Conservation (phyloP, 2,797 vertebrate genomes). For the Tapera naevia region DNA sequence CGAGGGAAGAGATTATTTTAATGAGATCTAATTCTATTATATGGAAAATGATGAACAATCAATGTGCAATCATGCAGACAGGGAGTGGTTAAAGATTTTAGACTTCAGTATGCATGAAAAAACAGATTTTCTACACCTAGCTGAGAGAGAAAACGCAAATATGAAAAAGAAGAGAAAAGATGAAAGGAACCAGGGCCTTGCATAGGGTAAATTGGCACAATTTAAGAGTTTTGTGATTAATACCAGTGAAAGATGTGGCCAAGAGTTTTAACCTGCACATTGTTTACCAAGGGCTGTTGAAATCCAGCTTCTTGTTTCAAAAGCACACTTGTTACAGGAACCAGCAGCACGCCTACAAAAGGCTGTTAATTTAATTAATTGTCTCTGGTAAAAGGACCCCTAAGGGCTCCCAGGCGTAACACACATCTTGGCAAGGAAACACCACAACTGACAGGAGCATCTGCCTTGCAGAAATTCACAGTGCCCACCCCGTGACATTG, state of each 20-base stretch:
- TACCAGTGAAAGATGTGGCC: neutral
- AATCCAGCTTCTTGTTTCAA: neutral
- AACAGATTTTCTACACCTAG: neutral
- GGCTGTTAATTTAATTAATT: constrained; percentile 72
- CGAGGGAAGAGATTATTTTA: neutral
- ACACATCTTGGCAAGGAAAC: constrained; percentile 47
- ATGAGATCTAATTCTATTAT: neutral
- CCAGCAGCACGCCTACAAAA: constrained; percentile 41
- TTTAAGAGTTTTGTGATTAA: neutral
- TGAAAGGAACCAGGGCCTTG: neutral
- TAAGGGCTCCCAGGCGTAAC: constrained; percentile 53
- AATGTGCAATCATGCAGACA: neutral
- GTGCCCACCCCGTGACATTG: neutral
- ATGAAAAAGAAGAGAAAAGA: neutral
- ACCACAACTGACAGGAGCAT: constrained; percentile 34
- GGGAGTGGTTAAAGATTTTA: neutral
- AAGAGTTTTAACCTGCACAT: neutral
- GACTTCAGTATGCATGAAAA: neutral
- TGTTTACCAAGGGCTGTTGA: neutral
- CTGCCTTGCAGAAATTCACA: constrained; percentile 18
- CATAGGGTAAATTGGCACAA: neutral
- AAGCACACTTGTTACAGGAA: constrained; percentile 17
- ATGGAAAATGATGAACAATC: neutral
- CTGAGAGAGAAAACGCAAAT: neutral
- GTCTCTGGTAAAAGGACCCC: constrained; percentile 51